A percentile compares a stretch with the other conserved stretches of the same genome.
Conservation (phyloP, 2,888 invertebrate genomes). For the Stenichneumon culpator region DNA sequence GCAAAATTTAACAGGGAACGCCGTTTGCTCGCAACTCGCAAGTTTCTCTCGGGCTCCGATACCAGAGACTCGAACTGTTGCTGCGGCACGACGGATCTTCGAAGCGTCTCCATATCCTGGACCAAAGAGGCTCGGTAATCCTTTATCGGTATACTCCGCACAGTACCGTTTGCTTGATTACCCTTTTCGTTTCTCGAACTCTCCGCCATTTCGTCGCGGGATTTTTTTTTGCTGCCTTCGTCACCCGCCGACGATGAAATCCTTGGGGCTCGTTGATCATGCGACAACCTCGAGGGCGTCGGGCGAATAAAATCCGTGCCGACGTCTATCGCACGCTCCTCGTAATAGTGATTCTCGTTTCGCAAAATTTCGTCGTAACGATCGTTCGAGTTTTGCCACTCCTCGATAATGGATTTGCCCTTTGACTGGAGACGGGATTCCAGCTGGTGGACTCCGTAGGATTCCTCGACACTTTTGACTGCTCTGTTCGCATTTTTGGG, state of each 20-base stretch:
- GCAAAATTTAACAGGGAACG: not conserved
- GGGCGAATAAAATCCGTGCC: slow-evolving; percentile 51
- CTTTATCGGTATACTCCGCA: slow-evolving; percentile 79
- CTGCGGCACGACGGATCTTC: slow-evolving; percentile 69
- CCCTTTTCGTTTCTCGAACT: slow-evolving; percentile 16
- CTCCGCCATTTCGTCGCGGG: not conserved
- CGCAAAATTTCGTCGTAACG: slow-evolving; percentile 67
- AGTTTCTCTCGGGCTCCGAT: slow-evolving; percentile 70
- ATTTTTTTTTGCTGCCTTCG: slow-evolving; percentile 26
- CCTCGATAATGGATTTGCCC: slow-evolving; percentile 78
- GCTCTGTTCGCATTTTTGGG: slow-evolving; percentile 23
- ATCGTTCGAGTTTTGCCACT: slow-evolving; percentile 77
- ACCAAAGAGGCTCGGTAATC: slow-evolving; percentile 78
- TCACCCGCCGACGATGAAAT: slow-evolving; percentile 26
- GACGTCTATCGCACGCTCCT: slow-evolving; percentile 81
- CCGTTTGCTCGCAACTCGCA: slow-evolving; percentile 2
- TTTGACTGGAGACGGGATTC: slow-evolving; percentile 56
- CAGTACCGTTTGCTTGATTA: slow-evolving; percentile 67
- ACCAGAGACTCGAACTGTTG: slow-evolving; percentile 74
- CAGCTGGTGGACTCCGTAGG: slow-evolving; percentile 44
- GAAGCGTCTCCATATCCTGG: slow-evolving; percentile 77
- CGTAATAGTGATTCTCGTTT: slow-evolving; percentile 75
- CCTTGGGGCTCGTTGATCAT: not conserved
- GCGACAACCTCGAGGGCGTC: slow-evolving; percentile 6
- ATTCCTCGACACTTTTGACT: slow-evolving; percentile 43